Base-by-base conservation (phyloP, 2,113 vertebrate species). In the Perca flavescens region DNA sequence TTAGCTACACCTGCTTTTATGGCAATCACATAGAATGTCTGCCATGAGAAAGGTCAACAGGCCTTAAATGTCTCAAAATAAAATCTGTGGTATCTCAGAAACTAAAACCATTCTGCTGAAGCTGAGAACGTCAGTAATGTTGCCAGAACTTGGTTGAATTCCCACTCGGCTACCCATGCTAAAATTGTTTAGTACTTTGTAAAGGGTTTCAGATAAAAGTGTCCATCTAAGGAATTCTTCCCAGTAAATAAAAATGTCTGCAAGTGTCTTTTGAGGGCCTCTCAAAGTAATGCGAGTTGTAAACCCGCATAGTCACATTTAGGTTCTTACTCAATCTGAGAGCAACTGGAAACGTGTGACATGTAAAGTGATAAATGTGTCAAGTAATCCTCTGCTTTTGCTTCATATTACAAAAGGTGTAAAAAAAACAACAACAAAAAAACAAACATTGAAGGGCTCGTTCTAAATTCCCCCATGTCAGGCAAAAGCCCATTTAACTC, bases 221-320 rank as follows among this genome's bases (percentile, higher is more conserved):
- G 61, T 77, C 52, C 17, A 60, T 31, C 66, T 52, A 10, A 54
- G 58, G 21, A 58, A 52, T 43, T 77, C 57, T 61, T n/a, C 36
- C 17, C 52, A 21, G 57, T 21, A 5, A 53, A 46, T 78, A 47
- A 78, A 80, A 74, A 49, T 21, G 43, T 57, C 56, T 46, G 46
- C 71, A 58, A 66, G 67, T 61, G 71, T 66, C 77, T 88, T 74
- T 87, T 89, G 77, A 85, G 60, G 65, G 22, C 19, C 19, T 60
- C 66, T 73, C 34, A 16, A 56, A 80, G 56, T 31, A 47, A 71
- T 21, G 31, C 17, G 31, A 58, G 75, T 17, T 21, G 57, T 66
- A 80, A 82, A 84, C 71, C 65, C 76, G 79, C 74, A 84, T 77
- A 17, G 79, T 63, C 57, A 31, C 52, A 52, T 84, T 77, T 21